Percentiles rank a stretch among this genome's conserved stretches.
Conservation (phyloP, 1,140 invertebrate genomes). For the Trachymyrmex septentrionalis region DNA sequence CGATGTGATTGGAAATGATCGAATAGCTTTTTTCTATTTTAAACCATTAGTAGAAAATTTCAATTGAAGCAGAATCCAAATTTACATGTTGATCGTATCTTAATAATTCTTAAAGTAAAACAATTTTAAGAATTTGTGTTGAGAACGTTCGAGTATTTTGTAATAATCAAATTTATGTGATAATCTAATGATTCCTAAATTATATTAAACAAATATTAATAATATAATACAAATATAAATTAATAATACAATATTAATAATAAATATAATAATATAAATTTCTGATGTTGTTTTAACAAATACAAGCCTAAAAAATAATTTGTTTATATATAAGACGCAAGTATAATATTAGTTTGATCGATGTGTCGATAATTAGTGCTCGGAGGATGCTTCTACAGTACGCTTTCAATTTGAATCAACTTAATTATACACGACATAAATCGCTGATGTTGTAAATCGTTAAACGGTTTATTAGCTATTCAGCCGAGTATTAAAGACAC, state of each 20-base stretch:
- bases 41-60: background rate
- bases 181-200: background rate
- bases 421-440: constrained; percentile 53
- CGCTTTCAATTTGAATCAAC: constrained; percentile 36
- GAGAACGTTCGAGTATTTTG: background rate
- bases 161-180: background rate
- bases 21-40: background rate
- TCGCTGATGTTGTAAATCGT: constrained; percentile 18
- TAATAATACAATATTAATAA: too few relatives aligned
- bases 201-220: background rate
- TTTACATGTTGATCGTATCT: background rate
- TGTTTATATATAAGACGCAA: background rate
- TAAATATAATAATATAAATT: too few relatives aligned
- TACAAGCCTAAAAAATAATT: background rate
- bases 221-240: too few relatives aligned
- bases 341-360: constrained; percentile 27
- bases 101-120: background rate
- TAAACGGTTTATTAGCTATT: constrained; percentile 42
- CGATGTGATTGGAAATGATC: background rate
- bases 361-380: constrained; percentile 17
- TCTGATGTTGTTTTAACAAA: too few relatives aligned
- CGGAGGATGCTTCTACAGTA: background rate
- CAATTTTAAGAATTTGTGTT: background rate
- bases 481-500: constrained; percentile 19
- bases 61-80: background rate